These are phyloP conservation scores for Bombus confusus DNA, from an alignment of 1,140 invertebrate species.

Conservation along the genomic window DNA sequence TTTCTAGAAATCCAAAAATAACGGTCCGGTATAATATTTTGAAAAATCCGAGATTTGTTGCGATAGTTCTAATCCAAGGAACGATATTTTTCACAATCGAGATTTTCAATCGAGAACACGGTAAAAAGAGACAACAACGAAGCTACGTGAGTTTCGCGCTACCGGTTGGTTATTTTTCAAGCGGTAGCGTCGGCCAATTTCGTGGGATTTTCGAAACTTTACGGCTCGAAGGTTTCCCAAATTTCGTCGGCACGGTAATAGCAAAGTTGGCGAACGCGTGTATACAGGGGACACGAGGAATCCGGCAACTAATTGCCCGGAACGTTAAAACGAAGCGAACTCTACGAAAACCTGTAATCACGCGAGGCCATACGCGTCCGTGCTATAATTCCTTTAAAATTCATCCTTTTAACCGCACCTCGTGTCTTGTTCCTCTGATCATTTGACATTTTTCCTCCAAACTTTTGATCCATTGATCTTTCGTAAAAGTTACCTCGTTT, in stretches of 20 bases:
- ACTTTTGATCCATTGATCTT: neutral
- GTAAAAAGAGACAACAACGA: neutral
- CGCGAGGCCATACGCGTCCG: neutral
- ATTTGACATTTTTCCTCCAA: neutral
- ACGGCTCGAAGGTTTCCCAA: slow-evolving; percentile 24
- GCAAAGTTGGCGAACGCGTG: slow-evolving; percentile 20
- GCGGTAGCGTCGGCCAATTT: slow-evolving; percentile 15
- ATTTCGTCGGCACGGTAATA: slow-evolving; percentile 23
- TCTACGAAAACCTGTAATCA: slow-evolving; percentile 7
- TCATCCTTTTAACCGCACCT: neutral
- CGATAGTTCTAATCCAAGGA: slow-evolving; percentile 5
- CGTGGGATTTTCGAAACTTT: slow-evolving; percentile 32
- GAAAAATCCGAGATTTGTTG: neutral
- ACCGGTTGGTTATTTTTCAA: slow-evolving; percentile 11
- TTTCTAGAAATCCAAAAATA: no score
- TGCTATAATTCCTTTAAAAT: slow-evolving; percentile 4
- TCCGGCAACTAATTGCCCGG: slow-evolving; percentile 39
- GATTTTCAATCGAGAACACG: neutral
- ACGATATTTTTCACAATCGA: neutral
- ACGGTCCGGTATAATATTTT: neutral
- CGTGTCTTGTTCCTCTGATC: neutral
- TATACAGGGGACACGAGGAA: slow-evolving; percentile 10
- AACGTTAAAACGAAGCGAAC: slow-evolving; percentile 31
- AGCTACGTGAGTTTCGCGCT: no score
- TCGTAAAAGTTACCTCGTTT: neutral